These are phyloP conservation scores for Malurus elegans DNA, from an alignment of 2,113 vertebrate genomes.

Conservation along the genomic window DNA sequence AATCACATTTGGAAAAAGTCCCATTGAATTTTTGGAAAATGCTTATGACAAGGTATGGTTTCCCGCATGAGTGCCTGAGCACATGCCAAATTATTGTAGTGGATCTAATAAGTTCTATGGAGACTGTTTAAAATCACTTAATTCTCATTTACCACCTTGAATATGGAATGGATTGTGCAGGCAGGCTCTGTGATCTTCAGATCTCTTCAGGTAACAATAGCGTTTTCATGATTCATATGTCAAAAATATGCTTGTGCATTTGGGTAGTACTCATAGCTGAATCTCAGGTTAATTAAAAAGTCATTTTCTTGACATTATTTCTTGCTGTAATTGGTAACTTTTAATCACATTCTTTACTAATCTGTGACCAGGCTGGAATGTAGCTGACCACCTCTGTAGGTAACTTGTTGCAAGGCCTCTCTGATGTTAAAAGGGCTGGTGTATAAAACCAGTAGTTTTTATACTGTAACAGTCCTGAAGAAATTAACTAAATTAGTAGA, in stretches of 20 bases:
- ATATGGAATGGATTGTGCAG: not conserved
- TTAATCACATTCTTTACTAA: not conserved
- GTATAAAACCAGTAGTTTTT: not conserved
- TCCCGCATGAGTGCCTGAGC: not conserved
- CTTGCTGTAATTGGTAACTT: not conserved
- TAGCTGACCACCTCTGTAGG: not conserved
- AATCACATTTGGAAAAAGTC: constrained; percentile 90
- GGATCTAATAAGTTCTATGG: not conserved
- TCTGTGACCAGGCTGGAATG: not conserved
- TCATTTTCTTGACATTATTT: not conserved
- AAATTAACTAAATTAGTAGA: not conserved
- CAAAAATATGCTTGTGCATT: not conserved
- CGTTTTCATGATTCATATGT: not conserved
- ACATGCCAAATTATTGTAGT: not conserved
- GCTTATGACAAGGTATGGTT: constrained; percentile 89
- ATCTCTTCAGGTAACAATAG: not conserved
- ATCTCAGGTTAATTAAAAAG: not conserved
- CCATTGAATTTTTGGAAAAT: constrained; percentile 93
- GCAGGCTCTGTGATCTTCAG: not conserved
- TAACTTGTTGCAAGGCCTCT: not conserved
- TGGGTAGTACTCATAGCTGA: not conserved
- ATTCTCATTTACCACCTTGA: not conserved
- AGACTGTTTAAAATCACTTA: not conserved
- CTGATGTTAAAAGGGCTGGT: not conserved
- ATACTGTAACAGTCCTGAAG: not conserved